Base-by-base conservation (phyloP, 2,113 vertebrate genomes). In the Piprites chloris region DNA sequence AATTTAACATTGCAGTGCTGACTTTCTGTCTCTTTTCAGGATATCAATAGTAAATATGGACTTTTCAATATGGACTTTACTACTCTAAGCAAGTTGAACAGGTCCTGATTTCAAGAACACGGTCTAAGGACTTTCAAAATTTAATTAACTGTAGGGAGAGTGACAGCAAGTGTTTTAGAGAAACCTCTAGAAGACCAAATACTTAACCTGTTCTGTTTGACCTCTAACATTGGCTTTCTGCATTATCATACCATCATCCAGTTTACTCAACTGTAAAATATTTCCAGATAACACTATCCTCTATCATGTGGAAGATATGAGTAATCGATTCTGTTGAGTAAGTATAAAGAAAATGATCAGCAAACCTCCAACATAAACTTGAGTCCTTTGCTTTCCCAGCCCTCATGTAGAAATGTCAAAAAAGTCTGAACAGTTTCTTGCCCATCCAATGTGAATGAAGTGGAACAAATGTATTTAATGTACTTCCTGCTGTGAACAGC, bases 391-490 rank as follows among this genome's bases (percentile, higher is more conserved):
- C 41, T 93, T 97, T 95, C 78, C 79, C 71, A 93, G 88, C 67
- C 90, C 91, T 28, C n/a, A 42, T 23, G 15, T 4, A 83, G 66
- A 92, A 91, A 83, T 71, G 41, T 68, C 87, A 93, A 87, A 49
- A 46, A 87, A 95, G 33, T 61, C 78, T 90, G 83, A 92, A 76
- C 3, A 55, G 81, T 81, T 90, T 80, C 90, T 90, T 88, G 83
- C 52, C 72, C 91, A 90, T 86, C 52, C 44, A 32, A 35, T 1
- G 22, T 89, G 86, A 93, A 76, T 13, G 37, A 78, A 86, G 66
- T 78, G 78, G 93, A 97, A 97, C 47, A 97, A 97, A 97, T 95
- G 85, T 93, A 94, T 92, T 95, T 91, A 89, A 88, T 79, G 80
- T 73, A 85, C 55, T 81, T 93, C 90, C 77, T 94, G 44, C 89